A percentile compares a stretch with the other conserved stretches of the same genome.
phyloP scores from a whole-genome alignment of 1,140 invertebrate species.

The Panulirus ornatus region DNA sequence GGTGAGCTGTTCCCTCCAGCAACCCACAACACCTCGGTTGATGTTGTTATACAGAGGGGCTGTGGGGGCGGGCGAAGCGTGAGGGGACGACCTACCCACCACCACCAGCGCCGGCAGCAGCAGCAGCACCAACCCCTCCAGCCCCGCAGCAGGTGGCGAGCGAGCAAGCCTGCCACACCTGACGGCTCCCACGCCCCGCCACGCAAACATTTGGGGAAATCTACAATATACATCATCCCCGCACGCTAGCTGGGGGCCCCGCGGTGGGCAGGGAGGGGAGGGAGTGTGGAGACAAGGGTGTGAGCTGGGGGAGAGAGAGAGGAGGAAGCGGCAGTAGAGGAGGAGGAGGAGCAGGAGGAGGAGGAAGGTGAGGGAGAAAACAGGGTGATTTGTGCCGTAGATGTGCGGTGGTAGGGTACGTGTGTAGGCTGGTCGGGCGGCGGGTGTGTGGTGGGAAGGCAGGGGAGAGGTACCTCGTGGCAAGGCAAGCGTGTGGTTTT shows the following conservation, averaged over 20 bases:
- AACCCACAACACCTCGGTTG: no score
- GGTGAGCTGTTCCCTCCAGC: no score
- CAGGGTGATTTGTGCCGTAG: neutral
- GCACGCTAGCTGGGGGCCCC: neutral
- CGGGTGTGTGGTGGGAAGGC: neutral
- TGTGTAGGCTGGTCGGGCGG: neutral
- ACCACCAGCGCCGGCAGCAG: no score
- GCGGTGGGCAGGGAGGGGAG: neutral
- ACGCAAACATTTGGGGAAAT: slow-evolving; percentile 15
- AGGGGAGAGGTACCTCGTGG: neutral
- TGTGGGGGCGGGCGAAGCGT: no score
- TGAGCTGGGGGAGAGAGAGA: neutral
- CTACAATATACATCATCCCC: slow-evolving; percentile 31
- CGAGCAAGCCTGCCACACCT: neutral
- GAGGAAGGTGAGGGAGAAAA: neutral
- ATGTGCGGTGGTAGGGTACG: neutral
- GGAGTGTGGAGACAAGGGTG: neutral
- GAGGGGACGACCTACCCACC: no score
- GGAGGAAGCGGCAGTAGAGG: neutral
- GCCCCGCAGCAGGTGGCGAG: neutral
- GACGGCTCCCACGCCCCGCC: slow-evolving; percentile 11
- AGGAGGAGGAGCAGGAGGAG: neutral
- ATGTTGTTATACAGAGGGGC: no score
- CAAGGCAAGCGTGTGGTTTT: neutral
- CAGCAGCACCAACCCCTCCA: no score